Percentiles rank a stretch among this genome's conserved stretches.
phyloP scores from a whole-genome alignment of 2,113 vertebrate genomes.

The Rhinopomastus cyanomelas region DNA sequence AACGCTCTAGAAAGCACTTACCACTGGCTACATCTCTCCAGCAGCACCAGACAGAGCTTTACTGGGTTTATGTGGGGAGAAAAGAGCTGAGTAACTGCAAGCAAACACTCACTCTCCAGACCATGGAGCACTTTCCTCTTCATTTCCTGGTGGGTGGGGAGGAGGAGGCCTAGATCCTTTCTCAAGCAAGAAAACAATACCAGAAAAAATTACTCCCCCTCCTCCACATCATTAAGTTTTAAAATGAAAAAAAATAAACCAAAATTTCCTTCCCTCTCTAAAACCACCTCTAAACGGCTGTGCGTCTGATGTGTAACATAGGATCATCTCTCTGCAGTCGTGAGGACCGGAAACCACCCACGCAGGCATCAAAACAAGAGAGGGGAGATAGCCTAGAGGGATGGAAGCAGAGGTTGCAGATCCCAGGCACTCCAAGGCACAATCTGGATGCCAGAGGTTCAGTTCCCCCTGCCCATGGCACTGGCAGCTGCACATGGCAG shows the following conservation, averaged over 20 bases:
- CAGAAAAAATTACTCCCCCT: not conserved
- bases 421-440: not conserved
- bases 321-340: not conserved
- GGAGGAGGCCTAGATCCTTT: not conserved
- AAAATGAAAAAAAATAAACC: not conserved
- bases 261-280: not conserved
- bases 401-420: not conserved
- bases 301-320: not conserved
- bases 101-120: not conserved
- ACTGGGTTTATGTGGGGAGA: not conserved
- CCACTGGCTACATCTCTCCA: not conserved
- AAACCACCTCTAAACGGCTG: not conserved
- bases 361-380: not conserved
- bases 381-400: not conserved
- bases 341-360: constrained; percentile 20
- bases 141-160: not conserved
- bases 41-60: not conserved
- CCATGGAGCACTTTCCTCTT: not conserved
- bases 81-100: not conserved
- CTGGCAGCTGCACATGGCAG: not conserved
- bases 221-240: not conserved
- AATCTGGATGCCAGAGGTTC: not conserved
- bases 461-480: not conserved
- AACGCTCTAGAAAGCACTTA: not conserved
- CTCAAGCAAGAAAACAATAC: not conserved